These are phyloP conservation scores for Idaea biselata DNA, from an alignment of 2,888 invertebrate genomes.

Conservation along the genomic window DNA sequence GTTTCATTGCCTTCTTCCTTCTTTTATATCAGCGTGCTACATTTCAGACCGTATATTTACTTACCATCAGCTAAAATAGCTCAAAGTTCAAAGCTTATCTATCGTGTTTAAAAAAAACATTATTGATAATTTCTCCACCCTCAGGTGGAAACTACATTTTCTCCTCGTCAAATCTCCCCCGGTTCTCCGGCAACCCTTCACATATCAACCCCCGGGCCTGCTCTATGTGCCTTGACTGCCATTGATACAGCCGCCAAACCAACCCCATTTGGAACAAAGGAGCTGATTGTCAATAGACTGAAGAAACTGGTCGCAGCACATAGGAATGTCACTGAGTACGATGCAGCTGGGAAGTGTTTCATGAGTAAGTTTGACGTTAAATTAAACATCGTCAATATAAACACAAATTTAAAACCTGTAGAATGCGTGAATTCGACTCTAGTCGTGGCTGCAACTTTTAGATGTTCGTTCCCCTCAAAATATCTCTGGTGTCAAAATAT, in stretches of 20 bases:
- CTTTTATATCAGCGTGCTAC: too few species aligned
- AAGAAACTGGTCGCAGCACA: slow-evolving; percentile 52
- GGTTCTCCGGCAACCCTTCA: slow-evolving; percentile 51
- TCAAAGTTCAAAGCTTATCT: too few species aligned
- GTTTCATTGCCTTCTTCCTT: too few species aligned
- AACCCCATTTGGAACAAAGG: slow-evolving; percentile 38
- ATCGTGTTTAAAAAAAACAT: too few species aligned
- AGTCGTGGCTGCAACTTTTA: too few species aligned
- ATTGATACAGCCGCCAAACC: slow-evolving; percentile 55
- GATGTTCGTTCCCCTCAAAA: too few species aligned
- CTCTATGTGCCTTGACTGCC: slow-evolving; percentile 63
- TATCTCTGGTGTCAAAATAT: too few species aligned
- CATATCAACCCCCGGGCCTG: slow-evolving; percentile 56
- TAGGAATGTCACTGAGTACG: slow-evolving; percentile 64
- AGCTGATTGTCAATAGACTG: slow-evolving; percentile 44
- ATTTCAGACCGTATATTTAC: too few species aligned
- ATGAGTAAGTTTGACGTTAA: slow-evolving; percentile 46
- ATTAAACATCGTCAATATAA: background rate
- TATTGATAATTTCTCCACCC: background rate
- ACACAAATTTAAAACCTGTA: too few species aligned
- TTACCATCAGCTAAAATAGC: too few species aligned
- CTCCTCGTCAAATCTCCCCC: slow-evolving; percentile 52
- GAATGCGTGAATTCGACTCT: too few species aligned
- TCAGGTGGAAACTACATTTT: slow-evolving; percentile 63
- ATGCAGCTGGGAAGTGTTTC: slow-evolving; percentile 61